Conservation (phyloP, 2,888 invertebrate species). For the Diarsia dahlii region DNA sequence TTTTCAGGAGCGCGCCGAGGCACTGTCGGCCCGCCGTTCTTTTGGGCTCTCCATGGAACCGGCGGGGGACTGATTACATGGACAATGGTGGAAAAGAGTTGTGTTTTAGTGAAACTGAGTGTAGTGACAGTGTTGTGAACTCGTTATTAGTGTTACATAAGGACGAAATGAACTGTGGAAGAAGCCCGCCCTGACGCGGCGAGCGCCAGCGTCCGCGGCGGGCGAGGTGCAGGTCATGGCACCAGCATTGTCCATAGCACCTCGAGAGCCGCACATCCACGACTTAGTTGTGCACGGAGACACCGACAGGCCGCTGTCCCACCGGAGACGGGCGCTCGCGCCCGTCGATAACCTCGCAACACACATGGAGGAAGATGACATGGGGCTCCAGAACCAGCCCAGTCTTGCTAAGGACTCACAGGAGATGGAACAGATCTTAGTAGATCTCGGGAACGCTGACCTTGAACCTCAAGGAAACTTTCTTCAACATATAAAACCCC, state of each 20-base stretch:
- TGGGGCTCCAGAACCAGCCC: constrained; percentile 90
- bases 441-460: constrained; percentile 91
- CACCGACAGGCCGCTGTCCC: constrained; percentile 73
- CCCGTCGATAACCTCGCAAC: constrained; percentile 89
- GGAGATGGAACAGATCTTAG: constrained; percentile 93
- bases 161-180: constrained; percentile 81
- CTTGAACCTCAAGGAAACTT: constrained; percentile 92
- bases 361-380: constrained; percentile 91
- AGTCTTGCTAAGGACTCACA: constrained; percentile 90
- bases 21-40: constrained; percentile 71
- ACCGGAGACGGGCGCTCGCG: constrained; percentile 86
- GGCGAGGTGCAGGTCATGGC: constrained; percentile 95
- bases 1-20: constrained; percentile 87
- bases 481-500: constrained; percentile 94
- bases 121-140: constrained; percentile 80
- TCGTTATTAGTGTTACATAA: constrained; percentile 84
- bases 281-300: constrained; percentile 77
- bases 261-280: constrained; percentile 80
- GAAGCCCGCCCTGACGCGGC: constrained; percentile 84
- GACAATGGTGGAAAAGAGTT: constrained; percentile 74
- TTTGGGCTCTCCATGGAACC: constrained; percentile 80
- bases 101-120: constrained; percentile 77
- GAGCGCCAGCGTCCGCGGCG: constrained; percentile 81
- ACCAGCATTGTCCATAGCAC: constrained; percentile 96
- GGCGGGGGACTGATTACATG: constrained; percentile 81